phyloP scores from a whole-genome alignment of 2,113 vertebrate genomes.

The Riparia riparia region DNA sequence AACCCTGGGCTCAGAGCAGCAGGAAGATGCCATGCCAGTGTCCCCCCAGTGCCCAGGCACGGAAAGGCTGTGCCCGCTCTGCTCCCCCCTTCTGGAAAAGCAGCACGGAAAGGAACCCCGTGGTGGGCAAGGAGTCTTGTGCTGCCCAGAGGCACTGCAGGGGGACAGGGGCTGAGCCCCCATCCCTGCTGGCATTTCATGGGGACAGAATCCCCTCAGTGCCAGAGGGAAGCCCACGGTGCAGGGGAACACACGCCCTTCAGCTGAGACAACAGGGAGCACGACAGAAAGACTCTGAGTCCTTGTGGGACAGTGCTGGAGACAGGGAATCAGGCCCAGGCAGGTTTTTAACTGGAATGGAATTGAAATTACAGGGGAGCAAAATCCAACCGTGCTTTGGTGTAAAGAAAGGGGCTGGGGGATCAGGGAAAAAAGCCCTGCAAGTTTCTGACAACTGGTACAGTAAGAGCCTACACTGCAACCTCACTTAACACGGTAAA shows the following conservation, averaged over 20 bases:
- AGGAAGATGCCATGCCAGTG: neutral
- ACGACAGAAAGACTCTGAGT: accelerated
- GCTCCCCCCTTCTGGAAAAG: neutral
- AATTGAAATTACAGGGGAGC: neutral
- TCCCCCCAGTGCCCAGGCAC: accelerated
- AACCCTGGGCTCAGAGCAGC: accelerated
- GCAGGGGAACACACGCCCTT: accelerated
- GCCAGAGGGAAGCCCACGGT: accelerated
- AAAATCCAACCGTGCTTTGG: neutral
- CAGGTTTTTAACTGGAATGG: neutral
- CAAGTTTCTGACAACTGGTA: conserved; percentile 54
- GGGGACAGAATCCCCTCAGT: neutral
- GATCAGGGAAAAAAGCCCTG: neutral
- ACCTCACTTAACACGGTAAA: neutral
- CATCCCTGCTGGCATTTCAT: accelerated
- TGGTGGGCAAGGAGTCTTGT: neutral
- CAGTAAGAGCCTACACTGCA: neutral
- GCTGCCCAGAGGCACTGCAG: neutral
- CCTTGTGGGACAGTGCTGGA: neutral
- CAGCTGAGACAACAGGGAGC: neutral
- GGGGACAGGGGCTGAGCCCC: neutral
- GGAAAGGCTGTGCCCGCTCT: accelerated
- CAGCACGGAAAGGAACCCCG: neutral
- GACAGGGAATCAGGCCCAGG: neutral
- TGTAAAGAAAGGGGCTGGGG: conserved; percentile 30